Evolutionary conservation across 2,113 vertebrate species (phyloP), one percentile per base, ranked within the genome.

Genomic region (Aix galericulata): DNA sequence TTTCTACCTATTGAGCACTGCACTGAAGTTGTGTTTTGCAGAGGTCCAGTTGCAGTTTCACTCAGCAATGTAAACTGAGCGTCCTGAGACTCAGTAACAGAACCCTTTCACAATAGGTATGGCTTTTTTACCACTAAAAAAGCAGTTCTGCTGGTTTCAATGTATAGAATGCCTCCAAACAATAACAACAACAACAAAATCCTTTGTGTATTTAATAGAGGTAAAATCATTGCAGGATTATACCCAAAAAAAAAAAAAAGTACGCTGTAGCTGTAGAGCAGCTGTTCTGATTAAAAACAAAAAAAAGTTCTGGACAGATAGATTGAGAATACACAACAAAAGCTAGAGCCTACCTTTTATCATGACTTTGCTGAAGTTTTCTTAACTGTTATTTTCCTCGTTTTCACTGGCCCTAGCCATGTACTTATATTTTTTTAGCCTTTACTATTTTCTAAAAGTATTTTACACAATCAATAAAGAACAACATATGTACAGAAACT

Each of bases 21-120:
- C 52, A 29, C 62, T 71, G 17, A 50, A 88, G 86, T 60, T 73
- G 78, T 75, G 36, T 89, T 94, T 83, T 73, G n/a, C 76, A 71
- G 36, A 34, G 91, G 80, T 66, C 60, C 86, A 64, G 63, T 93
- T 96, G 91, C 34, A 38, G 0, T 94, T 94, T 96, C 96, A 91
- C 36, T 95, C 75, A 17, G 60, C 36, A 3, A 52, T 95, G 93
- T 91, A 95, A 94, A 60, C 74, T 62, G 77, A 88, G 86, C 1
- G 0, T 79, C 44, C 94, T 75, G 85, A 89, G 92, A 83, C 62
- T 60, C 48, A 58, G 88, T 95, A 87, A 80, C 72, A 82, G 50
- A 75, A 53, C 29, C 40, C 53, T 93, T 95, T 95, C 18, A 66
- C 88, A 94, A 62, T 63, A 86, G 63, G 23, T 55, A 22, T 60